Percentiles rank a stretch among this genome's conserved stretches.
Conservation (phyloP, 2,888 invertebrate species). For the Temnothorax unifasciatus region DNA sequence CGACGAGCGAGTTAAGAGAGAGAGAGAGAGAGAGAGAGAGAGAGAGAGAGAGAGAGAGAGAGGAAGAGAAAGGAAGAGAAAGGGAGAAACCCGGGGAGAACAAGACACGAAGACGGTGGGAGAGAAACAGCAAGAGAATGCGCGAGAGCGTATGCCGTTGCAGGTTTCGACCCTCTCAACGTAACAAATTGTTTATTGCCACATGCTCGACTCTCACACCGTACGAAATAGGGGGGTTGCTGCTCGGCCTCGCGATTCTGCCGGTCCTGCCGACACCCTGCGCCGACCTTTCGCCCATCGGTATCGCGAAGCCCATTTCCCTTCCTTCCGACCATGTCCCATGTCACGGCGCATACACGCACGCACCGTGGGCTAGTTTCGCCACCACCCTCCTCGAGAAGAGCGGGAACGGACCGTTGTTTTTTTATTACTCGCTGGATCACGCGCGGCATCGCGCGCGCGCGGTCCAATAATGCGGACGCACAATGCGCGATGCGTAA, state of each 20-base stretch:
- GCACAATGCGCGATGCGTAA: conserved; percentile 14
- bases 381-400: conserved; percentile 65
- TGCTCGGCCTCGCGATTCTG: conserved; percentile 60
- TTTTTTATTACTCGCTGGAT: conserved; percentile 67
- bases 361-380: conserved; percentile 16
- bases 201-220: conserved; percentile 80
- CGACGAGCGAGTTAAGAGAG: conserved; percentile 6
- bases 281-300: conserved; percentile 67
- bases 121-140: conserved; percentile 41
- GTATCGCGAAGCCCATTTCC: conserved; percentile 16
- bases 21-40: background rate
- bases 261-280: conserved; percentile 69
- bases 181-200: conserved; percentile 83
- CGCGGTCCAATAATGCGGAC: conserved; percentile 29
- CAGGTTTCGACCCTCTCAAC: conserved; percentile 69
- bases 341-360: conserved; percentile 42
- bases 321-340: conserved; percentile 5
- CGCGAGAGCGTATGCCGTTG: conserved; percentile 63
- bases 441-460: conserved; percentile 52
- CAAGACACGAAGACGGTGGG: conserved; percentile 61
- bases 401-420: conserved; percentile 53
- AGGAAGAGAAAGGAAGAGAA: background rate
- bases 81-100: background rate
- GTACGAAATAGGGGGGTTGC: conserved; percentile 70
- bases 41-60: background rate